phyloP scores from a whole-genome alignment of 2,797 vertebrate genomes.

The Agapornis canus region DNA sequence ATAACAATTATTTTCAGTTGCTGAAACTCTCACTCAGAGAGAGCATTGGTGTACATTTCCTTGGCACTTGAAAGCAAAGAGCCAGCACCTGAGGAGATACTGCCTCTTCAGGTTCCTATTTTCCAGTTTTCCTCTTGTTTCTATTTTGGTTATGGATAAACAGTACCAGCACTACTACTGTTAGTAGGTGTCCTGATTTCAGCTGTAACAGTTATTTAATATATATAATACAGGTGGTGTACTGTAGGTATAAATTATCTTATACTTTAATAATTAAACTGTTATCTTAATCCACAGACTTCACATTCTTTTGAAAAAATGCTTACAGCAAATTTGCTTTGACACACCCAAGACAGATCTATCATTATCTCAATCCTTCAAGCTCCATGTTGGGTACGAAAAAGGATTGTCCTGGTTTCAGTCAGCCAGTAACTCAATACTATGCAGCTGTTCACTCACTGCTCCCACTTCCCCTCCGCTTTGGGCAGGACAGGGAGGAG shows the following conservation, averaged over 20 bases:
- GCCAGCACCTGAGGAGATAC: not conserved
- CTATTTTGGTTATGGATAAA: not conserved
- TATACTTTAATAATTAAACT: not conserved
- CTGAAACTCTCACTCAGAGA: not conserved
- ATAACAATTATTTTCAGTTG: not conserved
- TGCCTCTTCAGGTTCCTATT: not conserved
- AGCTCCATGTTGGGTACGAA: not conserved
- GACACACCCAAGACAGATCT: not conserved
- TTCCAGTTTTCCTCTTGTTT: not conserved
- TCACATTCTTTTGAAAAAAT: not conserved
- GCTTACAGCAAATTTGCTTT: not conserved
- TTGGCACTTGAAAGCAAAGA: not conserved
- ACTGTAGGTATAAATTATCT: not conserved
- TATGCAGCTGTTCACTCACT: not conserved
- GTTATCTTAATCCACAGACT: not conserved
- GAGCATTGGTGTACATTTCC: not conserved
- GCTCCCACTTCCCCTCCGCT: not conserved
- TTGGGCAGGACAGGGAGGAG: accelerated
- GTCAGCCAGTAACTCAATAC: not conserved
- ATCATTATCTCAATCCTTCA: not conserved
- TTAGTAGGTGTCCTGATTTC: not conserved
- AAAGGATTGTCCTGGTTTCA: not conserved
- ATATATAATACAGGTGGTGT: not conserved
- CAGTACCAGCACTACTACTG: not conserved
- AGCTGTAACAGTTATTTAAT: not conserved